Evolutionary conservation across 1,140 invertebrate genomes (phyloP).

Genomic region (Trichonephila clavata): DNA sequence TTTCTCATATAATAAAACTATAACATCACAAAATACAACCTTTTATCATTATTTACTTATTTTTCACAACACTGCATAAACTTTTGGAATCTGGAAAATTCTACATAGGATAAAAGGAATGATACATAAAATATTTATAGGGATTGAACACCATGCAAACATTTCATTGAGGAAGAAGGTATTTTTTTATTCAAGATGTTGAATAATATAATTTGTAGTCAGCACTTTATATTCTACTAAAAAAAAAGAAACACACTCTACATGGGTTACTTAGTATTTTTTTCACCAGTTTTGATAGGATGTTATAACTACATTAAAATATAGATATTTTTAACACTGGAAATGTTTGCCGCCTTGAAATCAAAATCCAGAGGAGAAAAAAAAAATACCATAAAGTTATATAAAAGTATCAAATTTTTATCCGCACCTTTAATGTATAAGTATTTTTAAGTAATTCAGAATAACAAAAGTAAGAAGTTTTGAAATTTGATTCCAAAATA

Average conservation of each 20-base stretch:
- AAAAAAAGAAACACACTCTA: not conserved
- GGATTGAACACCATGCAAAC: not conserved
- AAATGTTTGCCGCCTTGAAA: too few relatives aligned
- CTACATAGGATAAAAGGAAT: not conserved
- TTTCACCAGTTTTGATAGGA: not conserved
- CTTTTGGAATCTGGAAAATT: not conserved
- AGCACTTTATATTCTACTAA: not conserved
- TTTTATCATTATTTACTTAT: conserved; percentile 5
- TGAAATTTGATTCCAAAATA: too few relatives aligned
- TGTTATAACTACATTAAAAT: not conserved
- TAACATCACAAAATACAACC: conserved; percentile 73
- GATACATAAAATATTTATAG: not conserved
- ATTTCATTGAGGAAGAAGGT: not conserved
- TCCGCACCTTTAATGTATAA: too few relatives aligned
- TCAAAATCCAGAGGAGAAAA: too few relatives aligned
- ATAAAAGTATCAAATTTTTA: too few relatives aligned
- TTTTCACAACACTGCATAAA: conserved; percentile 59
- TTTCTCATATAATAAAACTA: conserved; percentile 58
- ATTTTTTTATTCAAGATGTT: conserved; percentile 3
- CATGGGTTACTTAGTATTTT: not conserved
- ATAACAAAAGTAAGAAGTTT: too few relatives aligned
- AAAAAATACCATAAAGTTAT: too few relatives aligned
- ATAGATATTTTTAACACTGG: too few relatives aligned
- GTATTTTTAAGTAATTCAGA: too few relatives aligned
- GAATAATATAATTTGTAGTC: not conserved